These are phyloP conservation scores for Spisula subtruncata DNA, from an alignment of 2,888 invertebrate species.

Conservation along the genomic window DNA sequence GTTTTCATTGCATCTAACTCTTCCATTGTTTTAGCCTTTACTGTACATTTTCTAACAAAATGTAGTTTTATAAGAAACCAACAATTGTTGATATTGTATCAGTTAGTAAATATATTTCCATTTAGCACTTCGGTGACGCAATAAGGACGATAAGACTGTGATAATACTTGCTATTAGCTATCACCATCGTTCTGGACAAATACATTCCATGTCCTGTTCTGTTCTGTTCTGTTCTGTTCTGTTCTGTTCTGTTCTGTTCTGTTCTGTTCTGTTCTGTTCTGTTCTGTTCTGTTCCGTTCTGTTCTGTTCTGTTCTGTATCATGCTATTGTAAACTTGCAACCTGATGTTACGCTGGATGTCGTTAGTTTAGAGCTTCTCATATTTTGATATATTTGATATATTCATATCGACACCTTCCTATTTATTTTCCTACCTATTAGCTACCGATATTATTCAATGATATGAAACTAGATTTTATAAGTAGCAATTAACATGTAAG, in stretches of 20 bases:
- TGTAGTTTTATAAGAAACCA: background rate
- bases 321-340: too few relatives aligned
- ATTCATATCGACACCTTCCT: background rate
- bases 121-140: constrained; percentile 21
- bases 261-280: too few relatives aligned
- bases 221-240: too few relatives aligned
- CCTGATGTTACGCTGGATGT: too few relatives aligned
- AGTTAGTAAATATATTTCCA: constrained; percentile 17
- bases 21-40: too few relatives aligned
- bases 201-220: too few relatives aligned
- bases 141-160: background rate
- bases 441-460: background rate
- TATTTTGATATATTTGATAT: background rate
- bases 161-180: background rate
- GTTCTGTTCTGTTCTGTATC: too few relatives aligned
- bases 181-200: background rate
- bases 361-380: background rate
- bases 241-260: too few relatives aligned
- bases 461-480: background rate
- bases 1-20: too few relatives aligned
- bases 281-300: too few relatives aligned
- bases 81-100: background rate
- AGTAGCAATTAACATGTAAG: background rate
- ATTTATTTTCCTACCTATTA: background rate
- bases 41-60: background rate